Percentiles rank a stretch among this genome's conserved stretches.
phyloP scores from a whole-genome alignment of 1,140 invertebrate species.

The Glossosoma conforme region DNA sequence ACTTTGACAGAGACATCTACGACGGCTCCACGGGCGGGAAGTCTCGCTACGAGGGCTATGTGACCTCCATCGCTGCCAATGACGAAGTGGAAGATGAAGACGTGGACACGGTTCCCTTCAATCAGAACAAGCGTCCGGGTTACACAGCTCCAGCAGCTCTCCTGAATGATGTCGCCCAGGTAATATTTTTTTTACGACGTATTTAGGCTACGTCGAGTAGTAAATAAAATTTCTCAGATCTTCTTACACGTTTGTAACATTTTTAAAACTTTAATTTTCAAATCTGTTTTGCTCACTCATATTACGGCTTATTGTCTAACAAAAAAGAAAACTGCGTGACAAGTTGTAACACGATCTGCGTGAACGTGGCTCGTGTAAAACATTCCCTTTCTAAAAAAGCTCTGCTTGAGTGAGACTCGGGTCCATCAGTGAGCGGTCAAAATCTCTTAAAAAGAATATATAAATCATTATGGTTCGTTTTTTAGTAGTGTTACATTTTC shows the following conservation, averaged over 20 bases:
- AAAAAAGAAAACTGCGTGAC: too few relatives aligned
- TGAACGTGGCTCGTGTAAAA: too few relatives aligned
- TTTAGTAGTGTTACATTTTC: too few relatives aligned
- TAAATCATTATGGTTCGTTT: too few relatives aligned
- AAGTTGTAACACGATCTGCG: too few relatives aligned
- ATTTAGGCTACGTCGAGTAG: neutral
- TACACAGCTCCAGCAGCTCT: slow-evolving; percentile 84
- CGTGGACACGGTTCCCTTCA: slow-evolving; percentile 71
- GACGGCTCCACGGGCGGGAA: slow-evolving; percentile 63
- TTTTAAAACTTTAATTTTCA: neutral
- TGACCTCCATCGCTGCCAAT: slow-evolving; percentile 92
- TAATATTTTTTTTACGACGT: slow-evolving; percentile 39
- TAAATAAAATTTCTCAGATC: neutral
- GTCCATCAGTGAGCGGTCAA: too few relatives aligned
- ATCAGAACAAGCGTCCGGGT: slow-evolving; percentile 64
- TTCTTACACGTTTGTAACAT: neutral
- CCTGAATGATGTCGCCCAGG: slow-evolving; percentile 85
- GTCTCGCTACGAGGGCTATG: slow-evolving; percentile 88
- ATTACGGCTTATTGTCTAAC: too few relatives aligned
- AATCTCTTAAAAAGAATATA: too few relatives aligned
- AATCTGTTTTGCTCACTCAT: neutral
- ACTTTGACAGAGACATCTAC: slow-evolving; percentile 92
- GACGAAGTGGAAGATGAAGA: slow-evolving; percentile 91
- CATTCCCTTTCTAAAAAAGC: too few relatives aligned
- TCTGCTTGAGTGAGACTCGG: too few relatives aligned